phyloP scores from a whole-genome alignment of 2,113 vertebrate genomes.

The Taxidea taxus region DNA sequence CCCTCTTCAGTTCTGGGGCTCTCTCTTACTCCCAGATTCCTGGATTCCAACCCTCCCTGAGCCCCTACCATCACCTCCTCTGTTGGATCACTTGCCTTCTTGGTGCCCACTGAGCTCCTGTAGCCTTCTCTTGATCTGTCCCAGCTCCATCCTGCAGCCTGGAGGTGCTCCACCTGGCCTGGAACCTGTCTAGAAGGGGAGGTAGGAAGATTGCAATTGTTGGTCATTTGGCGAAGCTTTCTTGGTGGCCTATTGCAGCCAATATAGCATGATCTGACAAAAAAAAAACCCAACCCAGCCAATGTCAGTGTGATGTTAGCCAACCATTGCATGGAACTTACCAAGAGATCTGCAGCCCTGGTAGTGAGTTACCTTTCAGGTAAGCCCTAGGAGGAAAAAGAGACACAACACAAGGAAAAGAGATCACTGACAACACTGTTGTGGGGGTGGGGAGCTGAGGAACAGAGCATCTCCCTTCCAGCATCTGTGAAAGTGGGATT shows the following conservation, averaged over 20 bases:
- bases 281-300: accelerated
- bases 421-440: not conserved
- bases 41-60: not conserved
- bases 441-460: not conserved
- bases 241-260: not conserved
- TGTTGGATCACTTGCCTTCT: not conserved
- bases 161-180: not conserved
- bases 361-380: not conserved
- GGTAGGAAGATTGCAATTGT: not conserved
- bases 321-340: not conserved
- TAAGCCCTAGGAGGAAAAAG: not conserved
- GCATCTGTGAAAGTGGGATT: not conserved
- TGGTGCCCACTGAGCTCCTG: not conserved
- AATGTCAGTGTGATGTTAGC: not conserved
- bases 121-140: not conserved
- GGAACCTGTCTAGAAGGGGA: not conserved
- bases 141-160: not conserved
- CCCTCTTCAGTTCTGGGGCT: not conserved
- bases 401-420: not conserved
- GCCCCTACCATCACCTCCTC: not conserved
- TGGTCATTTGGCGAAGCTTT: not conserved
- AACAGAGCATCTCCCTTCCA: no score
- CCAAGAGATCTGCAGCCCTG: not conserved
- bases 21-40: not conserved
- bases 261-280: not conserved